Conservation (phyloP, 2,888 invertebrate genomes). For the Volucella bombylans region DNA sequence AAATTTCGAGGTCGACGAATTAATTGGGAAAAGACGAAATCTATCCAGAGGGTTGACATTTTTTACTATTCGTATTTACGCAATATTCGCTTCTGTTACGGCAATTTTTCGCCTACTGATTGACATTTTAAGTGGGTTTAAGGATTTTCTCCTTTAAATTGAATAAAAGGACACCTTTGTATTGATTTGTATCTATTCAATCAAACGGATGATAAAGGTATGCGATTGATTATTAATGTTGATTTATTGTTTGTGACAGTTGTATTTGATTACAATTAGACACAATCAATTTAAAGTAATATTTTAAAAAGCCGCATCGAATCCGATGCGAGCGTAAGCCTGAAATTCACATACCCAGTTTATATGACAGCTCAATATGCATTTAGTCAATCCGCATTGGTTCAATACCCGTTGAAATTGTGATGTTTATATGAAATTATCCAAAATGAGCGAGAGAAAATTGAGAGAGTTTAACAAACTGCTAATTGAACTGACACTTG, state of each 20-base stretch:
- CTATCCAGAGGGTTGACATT: not conserved
- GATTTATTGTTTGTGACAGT: not conserved
- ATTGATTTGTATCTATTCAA: conserved; percentile 6
- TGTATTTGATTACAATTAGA: not conserved
- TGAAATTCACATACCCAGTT: too few relatives aligned
- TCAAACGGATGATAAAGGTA: not conserved
- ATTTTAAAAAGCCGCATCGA: too few relatives aligned
- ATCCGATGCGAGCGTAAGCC: too few relatives aligned
- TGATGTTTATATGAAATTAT: too few relatives aligned
- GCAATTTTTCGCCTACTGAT: too few relatives aligned
- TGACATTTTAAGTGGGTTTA: not conserved
- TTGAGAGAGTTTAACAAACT: too few relatives aligned
- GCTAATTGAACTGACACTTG: too few relatives aligned
- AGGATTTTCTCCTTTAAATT: not conserved
- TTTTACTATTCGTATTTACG: not conserved
- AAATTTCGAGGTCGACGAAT: not conserved
- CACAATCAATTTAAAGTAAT: too few relatives aligned
- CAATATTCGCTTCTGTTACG: not conserved
- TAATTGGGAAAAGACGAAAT: not conserved
- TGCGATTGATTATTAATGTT: conserved; percentile 1
- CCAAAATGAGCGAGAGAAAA: too few relatives aligned
- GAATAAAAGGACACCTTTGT: not conserved
- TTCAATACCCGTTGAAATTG: too few relatives aligned
- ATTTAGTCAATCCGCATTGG: too few relatives aligned
- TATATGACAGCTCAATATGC: too few relatives aligned